A percentile compares a stretch with the other conserved stretches of the same genome.
These are phyloP conservation scores for Anthoptus insignis DNA, from an alignment of 2,888 invertebrate genomes.

Conservation along the genomic window DNA sequence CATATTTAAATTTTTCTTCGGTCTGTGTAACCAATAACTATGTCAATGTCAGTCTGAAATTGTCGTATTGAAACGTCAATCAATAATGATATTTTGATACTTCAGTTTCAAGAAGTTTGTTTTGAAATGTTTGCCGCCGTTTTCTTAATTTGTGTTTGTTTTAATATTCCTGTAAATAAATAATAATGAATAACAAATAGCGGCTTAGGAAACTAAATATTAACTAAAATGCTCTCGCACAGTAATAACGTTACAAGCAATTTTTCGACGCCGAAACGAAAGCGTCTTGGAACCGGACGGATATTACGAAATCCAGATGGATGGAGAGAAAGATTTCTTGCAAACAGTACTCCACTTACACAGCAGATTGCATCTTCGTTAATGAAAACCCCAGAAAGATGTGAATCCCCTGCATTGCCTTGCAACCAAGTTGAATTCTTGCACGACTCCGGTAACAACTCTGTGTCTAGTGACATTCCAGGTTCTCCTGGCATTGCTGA, in stretches of 20 bases:
- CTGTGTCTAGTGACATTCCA: constrained; percentile 59
- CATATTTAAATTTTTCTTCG: too few species aligned
- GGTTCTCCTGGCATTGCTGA: constrained; percentile 64
- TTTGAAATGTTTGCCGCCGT: constrained; percentile 2
- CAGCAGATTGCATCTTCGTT: constrained; percentile 45
- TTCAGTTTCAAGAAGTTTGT: background rate
- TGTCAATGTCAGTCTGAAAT: too few species aligned
- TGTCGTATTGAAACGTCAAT: too few species aligned
- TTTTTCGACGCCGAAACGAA: constrained; percentile 72
- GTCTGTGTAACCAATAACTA: too few species aligned
- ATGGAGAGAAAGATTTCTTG: constrained; percentile 27
- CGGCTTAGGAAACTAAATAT: background rate
- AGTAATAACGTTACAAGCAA: constrained; percentile 46
- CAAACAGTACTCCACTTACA: constrained; percentile 57
- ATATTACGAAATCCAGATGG: constrained; percentile 48
- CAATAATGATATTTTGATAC: too few species aligned
- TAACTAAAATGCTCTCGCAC: constrained; percentile 55
- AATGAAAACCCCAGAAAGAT: constrained; percentile 49
- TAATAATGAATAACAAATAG: background rate
- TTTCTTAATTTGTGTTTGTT: background rate
- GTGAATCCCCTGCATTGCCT: constrained; percentile 75
- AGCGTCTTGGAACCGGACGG: constrained; percentile 66
- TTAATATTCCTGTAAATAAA: background rate
- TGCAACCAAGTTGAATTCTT: constrained; percentile 80
- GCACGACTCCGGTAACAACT: constrained; percentile 65